These are phyloP conservation scores for Malurus splendens DNA, from an alignment of 2,797 vertebrate species.

Conservation along the genomic window DNA sequence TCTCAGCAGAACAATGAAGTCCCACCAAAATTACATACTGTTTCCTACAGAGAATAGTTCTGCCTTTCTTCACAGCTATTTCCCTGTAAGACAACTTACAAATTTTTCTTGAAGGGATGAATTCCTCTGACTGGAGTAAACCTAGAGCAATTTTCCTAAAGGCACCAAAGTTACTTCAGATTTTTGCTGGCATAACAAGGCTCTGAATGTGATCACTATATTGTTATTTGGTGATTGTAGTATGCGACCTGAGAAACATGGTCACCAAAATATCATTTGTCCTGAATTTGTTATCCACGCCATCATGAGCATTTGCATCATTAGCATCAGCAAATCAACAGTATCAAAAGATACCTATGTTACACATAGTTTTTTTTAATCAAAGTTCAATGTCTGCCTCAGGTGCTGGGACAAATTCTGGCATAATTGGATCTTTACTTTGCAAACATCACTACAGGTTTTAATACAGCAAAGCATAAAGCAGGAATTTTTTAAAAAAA, in stretches of 20 bases:
- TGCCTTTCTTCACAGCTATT: constrained; percentile 36
- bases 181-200: background rate
- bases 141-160: background rate
- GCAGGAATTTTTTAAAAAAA: background rate
- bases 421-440: background rate
- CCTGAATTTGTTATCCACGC: background rate
- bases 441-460: background rate
- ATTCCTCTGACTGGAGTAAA: background rate
- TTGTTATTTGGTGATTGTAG: background rate
- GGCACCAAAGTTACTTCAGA: background rate
- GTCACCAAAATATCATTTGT: background rate
- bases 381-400: background rate
- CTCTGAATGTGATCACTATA: background rate
- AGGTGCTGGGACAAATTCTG: background rate
- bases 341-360: background rate
- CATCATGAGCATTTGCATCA: background rate
- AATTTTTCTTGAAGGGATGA: background rate
- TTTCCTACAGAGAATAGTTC: constrained; percentile 3
- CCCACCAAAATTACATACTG: constrained; percentile 43
- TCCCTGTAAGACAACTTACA: background rate
- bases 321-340: background rate
- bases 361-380: background rate
- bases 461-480: background rate
- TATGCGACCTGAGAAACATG: background rate
- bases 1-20: constrained; percentile 57